Base-by-base conservation (phyloP, 2,888 invertebrate genomes). In the Hemicrepidius hirtus region DNA sequence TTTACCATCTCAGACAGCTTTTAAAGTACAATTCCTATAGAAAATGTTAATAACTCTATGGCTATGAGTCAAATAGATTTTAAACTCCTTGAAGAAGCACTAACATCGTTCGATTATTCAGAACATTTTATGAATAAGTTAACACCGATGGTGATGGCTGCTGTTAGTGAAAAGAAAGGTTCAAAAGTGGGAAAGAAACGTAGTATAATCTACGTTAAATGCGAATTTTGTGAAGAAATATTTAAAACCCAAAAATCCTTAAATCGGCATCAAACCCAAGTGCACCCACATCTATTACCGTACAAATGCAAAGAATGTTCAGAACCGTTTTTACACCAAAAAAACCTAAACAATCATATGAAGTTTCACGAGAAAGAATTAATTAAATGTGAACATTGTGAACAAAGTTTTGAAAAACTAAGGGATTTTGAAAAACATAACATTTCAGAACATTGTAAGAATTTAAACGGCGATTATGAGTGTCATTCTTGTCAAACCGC, bases 311-410 rank as follows among this genome's bases (percentile, higher is more conserved):
- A 13, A 20, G 18, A 40, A 5, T 60, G 60, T 20, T 40, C 18
- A 3, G 60, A 60, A 21, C 60, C 40, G 9, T 60, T 60, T 60
- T 40, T 60, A 9, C 60, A 60, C 20, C 16, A 35, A 9, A 60
- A 60, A 13, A 46, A 63, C 13, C 13, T 63, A 16, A 63, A 18
- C 28, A 63, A 46, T 24, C 63, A 63, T 20, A 63, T 46, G 44
- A 63, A 63, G 32, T 46, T 46, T 63, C 63, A 63, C n/a, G 63
- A 46, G n/a, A 63, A 63, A 12, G 63, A 63, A 63, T 24, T 41
- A 32, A 60, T 60, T 20, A 60, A 60, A 13, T 60, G 60, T 40
- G 60, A 40, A n/a, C 20, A 40, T 40, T 60, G 60, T 40, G 13
- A 37, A 12, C 35, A 60, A 40, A 60, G 32, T 60, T 60, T 60